Evolutionary conservation across 2,797 vertebrate species (phyloP), one percentile per base, ranked within the genome.

Genomic region (Epinephelus coioides): DNA sequence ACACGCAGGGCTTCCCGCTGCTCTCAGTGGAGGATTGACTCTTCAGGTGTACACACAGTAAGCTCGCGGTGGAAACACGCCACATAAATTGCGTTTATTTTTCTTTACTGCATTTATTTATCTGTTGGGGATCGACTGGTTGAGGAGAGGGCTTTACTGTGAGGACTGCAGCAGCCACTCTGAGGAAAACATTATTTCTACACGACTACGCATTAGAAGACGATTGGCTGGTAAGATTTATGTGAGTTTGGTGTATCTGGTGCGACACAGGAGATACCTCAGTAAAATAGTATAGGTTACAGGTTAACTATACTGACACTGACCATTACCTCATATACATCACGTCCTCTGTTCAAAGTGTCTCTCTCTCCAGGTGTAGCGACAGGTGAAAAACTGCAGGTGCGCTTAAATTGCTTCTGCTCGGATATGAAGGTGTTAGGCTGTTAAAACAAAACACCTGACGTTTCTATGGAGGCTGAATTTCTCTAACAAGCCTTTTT

Each of bases 371-470:
- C 62, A 70, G 65, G 38, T 76, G 77, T 46, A 54, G 34, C 66
- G 69, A 76, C 85, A 88, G 79, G 90, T 89, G 85, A 80, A 57
- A 60, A 59, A 68, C 49, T 51, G 81, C 86, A 90, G 88, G 82
- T 91, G 76, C 60, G 62, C 43, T 60, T 18, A 2, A 34, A 47
- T 21, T 12, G 59, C 54, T 34, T 53, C 12, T 54, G 57, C 5
- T 43, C 19, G 6, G 2, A 51, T 21, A 60, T 18, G 23, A 11
- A 69, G 23, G 12, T 66, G 67, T 49, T 13, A 19, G 23, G 67
- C 14, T 27, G 13, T 73, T 13, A 6, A 57, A 64, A 64, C 34
- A 34, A 54, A 10, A 15, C 11, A 34, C 18, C 44, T 23, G 40
- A 55, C 25, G 6, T 34, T 34, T 34, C 34, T 2, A 25, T 2